Conservation (phyloP, 2,888 invertebrate species). For the Xestia c-nigrum region DNA sequence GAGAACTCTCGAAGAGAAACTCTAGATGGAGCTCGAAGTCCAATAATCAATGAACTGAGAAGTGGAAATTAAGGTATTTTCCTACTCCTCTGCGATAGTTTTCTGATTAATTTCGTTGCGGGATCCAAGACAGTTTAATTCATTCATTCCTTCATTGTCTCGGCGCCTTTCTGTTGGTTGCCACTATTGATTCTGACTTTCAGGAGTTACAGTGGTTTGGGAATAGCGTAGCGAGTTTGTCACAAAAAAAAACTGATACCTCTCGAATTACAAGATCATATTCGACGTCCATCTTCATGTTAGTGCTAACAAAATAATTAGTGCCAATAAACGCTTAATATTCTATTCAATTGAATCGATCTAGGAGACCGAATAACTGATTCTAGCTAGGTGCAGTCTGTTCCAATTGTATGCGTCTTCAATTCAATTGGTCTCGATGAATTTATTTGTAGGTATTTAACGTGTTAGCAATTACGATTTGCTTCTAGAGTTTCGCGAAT, state of each 20-base stretch:
- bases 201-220: too few relatives aligned
- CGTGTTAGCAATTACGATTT: conserved; percentile 21
- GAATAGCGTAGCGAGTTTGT: too few relatives aligned
- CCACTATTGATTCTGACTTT: too few relatives aligned
- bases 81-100: too few relatives aligned
- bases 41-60: conserved; percentile 2
- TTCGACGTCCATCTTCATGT: conserved; percentile 34
- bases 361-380: conserved; percentile 8
- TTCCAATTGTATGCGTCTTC: conserved; percentile 40
- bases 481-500: conserved; percentile 18
- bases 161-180: too few relatives aligned
- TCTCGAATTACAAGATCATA: conserved; percentile 3
- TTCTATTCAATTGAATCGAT: conserved; percentile 36
- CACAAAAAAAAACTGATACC: not conserved
- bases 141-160: too few relatives aligned
- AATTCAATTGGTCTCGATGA: conserved; percentile 47
- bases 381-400: conserved; percentile 18
- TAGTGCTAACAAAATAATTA: conserved; percentile 31
- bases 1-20: too few relatives aligned
- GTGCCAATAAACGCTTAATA: conserved; percentile 21
- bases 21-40: not conserved
- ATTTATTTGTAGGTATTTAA: conserved; percentile 3
- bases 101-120: too few relatives aligned
- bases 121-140: too few relatives aligned
- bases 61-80: too few relatives aligned